These are phyloP conservation scores for Podocnemis expansa DNA, from an alignment of 2,113 vertebrate genomes.

Conservation along the genomic window DNA sequence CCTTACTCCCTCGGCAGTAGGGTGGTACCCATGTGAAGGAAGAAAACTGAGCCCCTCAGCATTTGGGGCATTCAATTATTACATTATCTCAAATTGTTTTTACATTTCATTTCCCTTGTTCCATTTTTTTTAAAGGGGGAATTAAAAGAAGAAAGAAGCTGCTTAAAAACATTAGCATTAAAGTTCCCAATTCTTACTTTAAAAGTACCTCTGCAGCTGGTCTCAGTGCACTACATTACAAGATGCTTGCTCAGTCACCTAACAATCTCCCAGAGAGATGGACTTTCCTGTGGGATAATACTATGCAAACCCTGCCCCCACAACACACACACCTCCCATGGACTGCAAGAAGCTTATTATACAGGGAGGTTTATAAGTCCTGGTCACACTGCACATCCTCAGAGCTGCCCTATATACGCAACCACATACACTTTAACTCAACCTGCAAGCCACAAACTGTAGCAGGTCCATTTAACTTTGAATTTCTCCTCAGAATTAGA, in stretches of 20 bases:
- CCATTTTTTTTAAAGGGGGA: neutral
- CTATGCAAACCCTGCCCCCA: neutral
- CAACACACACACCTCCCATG: neutral
- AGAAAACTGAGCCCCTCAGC: neutral
- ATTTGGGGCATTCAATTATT: neutral
- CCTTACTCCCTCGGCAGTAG: neutral
- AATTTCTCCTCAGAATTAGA: neutral
- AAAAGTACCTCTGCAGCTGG: neutral
- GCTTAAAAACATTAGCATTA: neutral
- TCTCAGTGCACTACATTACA: neutral
- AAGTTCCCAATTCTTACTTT: neutral
- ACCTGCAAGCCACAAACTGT: neutral
- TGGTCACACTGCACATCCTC: neutral
- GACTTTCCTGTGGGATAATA: neutral
- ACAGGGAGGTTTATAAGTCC: neutral
- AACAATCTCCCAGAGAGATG: neutral
- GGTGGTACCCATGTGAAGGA: fast-evolving
- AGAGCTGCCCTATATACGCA: fast-evolving
- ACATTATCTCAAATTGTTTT: neutral
- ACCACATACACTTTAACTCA: neutral
- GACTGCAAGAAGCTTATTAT: fast-evolving
- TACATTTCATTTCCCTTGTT: neutral
- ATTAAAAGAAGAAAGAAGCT: neutral
- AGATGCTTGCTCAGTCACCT: fast-evolving
- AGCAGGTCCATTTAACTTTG: neutral